phyloP scores from a whole-genome alignment of 1,140 invertebrate species.

The Diorhabda carinulata region DNA sequence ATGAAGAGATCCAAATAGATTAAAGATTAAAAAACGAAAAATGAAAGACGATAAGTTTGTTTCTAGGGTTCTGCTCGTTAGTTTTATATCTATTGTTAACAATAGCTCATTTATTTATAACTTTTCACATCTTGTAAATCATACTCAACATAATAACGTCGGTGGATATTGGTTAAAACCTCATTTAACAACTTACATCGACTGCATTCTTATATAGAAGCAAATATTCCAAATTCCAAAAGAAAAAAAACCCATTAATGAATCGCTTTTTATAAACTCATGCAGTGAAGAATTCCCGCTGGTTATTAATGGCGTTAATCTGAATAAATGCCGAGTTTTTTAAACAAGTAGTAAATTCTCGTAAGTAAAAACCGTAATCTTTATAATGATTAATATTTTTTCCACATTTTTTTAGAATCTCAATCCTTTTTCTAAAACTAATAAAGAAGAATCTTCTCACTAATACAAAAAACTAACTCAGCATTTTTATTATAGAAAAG shows the following conservation, averaged over 20 bases:
- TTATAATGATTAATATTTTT: constrained; percentile 4
- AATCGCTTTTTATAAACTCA: not conserved
- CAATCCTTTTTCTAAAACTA: not conserved
- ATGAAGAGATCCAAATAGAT: too few species aligned
- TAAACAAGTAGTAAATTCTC: not conserved
- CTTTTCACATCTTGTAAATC: too few species aligned
- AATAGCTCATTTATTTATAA: too few species aligned
- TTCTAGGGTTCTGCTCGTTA: too few species aligned
- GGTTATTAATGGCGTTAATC: constrained; percentile 2
- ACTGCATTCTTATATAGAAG: not conserved
- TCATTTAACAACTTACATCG: too few species aligned
- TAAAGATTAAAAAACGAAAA: too few species aligned
- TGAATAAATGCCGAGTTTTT: not conserved
- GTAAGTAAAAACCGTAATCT: not conserved
- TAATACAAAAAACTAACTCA: not conserved
- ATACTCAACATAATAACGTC: too few species aligned
- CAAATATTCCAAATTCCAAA: not conserved
- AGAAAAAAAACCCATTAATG: not conserved
- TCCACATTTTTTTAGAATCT: constrained; percentile 3
- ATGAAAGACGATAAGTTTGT: too few species aligned
- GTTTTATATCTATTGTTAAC: too few species aligned
- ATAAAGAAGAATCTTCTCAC: not conserved
- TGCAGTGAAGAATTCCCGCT: not conserved
- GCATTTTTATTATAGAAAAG: not conserved
- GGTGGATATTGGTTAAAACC: too few species aligned